Evolutionary conservation across 2,888 invertebrate genomes (phyloP), one percentile per base, ranked within the genome.

Genomic region (Ormyrus rosae): DNA sequence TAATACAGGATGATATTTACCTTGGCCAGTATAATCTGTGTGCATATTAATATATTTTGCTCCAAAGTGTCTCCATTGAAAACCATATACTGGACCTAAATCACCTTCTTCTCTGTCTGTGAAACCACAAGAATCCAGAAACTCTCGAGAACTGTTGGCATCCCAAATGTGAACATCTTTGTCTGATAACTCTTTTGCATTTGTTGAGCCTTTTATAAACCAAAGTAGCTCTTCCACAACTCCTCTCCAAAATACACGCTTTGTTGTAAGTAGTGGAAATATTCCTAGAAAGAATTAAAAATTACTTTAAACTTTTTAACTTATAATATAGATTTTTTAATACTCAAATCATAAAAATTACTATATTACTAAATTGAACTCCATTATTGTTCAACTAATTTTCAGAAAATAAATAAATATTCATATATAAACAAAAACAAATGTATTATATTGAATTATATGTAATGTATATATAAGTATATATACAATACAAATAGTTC

Each of bases 41-140:
- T 95, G 92, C 92, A 96, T 96, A 85, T 95, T 94, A 68, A 93
- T 91, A 90, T 99, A 99, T 86, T 96, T 92, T 0, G 99, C 98
- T 19, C 99, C 99, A 92, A 95, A 98, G 89, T 99, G 98, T 79
- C 99, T 94, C 99, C 99, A 99, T 90, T 99, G 99, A 88, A 99
- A 99, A 0, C 99, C 99, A 92, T 99, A 99, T 1, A 99, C 94
- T 0, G 99, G 99, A 0, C 99, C 99, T 64, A 99, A 92, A 91
- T 99, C 99, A 78, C 98, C 98, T 92, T 97, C 98, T 89, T 96
- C 96, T 75, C 98, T 93, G 68, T 98, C 94, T 0, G 90, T 93
- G 80, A 99, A 95, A 7, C 98, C 99, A 46, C 94, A 91, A 56
- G 94, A 95, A 90, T 98, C 97, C n/a, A 99, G 92, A 89, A 96